phyloP scores from a whole-genome alignment of 2,113 vertebrate species.

The Elgaria multicarinata region DNA sequence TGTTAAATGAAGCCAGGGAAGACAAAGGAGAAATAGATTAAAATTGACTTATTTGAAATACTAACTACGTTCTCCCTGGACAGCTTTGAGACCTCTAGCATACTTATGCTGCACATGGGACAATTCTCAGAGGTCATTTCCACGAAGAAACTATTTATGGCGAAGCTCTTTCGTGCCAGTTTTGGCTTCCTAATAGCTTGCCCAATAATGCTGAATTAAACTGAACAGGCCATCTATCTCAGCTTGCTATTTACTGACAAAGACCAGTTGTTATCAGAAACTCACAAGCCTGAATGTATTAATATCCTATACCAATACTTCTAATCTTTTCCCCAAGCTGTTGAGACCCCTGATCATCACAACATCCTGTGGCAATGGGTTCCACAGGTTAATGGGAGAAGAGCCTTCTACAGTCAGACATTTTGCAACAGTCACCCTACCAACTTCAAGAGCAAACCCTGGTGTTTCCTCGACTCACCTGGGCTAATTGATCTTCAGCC shows the following conservation, averaged over 20 bases:
- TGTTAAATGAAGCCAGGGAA: constrained; percentile 65
- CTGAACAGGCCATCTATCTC: neutral
- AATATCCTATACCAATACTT: neutral
- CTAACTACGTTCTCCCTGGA: neutral
- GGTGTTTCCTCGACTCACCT: constrained; percentile 76
- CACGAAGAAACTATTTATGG: neutral
- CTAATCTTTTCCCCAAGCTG: neutral
- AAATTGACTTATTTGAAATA: neutral
- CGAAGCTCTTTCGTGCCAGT: neutral
- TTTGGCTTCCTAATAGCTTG: neutral
- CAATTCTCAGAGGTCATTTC: neutral
- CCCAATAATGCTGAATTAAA: neutral
- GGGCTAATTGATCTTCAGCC: constrained; percentile 92
- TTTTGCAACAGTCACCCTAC: neutral
- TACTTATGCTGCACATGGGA: neutral
- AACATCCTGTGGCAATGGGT: neutral
- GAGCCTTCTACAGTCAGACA: neutral
- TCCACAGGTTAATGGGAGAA: neutral
- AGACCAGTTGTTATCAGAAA: neutral
- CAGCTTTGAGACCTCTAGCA: neutral
- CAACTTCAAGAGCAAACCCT: neutral
- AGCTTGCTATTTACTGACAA: neutral
- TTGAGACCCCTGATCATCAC: neutral
- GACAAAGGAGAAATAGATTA: neutral
- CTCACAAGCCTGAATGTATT: neutral